Evolutionary conservation across 2,888 invertebrate species (phyloP), one percentile per base, ranked within the genome.

Genomic region (Thalpophila matura): DNA sequence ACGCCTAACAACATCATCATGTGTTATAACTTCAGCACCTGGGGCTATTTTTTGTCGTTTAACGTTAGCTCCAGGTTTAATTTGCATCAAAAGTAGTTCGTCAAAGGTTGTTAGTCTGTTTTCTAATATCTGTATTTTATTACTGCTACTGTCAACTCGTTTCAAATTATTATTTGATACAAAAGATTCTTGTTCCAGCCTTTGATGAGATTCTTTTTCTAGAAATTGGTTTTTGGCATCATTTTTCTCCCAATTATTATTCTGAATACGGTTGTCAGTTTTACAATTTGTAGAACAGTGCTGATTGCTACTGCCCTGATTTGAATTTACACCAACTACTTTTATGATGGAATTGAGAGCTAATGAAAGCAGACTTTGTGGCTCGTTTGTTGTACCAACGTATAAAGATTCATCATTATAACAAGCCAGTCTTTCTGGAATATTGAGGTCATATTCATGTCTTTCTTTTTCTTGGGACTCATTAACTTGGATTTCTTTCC

Each of bases 401-500:
- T 37, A 16, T 14, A 35, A 33, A 35, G 49, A 35, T 37, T 35
- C 49, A 16, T 49, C 35, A 49, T 37, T 37, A 6, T 26, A 35
- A 35, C 35, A 50, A 50, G 35, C 24, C 14, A 37, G n/a, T 37
- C 26, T 33, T 50, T 37, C 26, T 37, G 7, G 37, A 24, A 12
- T 50, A 33, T 50, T 2, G 50, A 24, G 35, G 50, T 37, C 50
- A 37, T 14, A 24, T 50, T 50, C 16, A 50, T 33, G 35, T 50
- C 24, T 12, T 51, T 51, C 38, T 51, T 51, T 12, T 51, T 51
- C 38, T 51, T 51, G 38, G 50, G 37, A 38, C 46, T 29, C 29
- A 1, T n/a, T 16, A 46, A 46, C 46, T 46, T 46, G 4, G 29
- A 29, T 1, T 53, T 66, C 42, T 61, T 63, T 74, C 63, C 51